Evolutionary conservation across 2,888 invertebrate species (phyloP).

Genomic region (Lepidochrysops patricia): DNA sequence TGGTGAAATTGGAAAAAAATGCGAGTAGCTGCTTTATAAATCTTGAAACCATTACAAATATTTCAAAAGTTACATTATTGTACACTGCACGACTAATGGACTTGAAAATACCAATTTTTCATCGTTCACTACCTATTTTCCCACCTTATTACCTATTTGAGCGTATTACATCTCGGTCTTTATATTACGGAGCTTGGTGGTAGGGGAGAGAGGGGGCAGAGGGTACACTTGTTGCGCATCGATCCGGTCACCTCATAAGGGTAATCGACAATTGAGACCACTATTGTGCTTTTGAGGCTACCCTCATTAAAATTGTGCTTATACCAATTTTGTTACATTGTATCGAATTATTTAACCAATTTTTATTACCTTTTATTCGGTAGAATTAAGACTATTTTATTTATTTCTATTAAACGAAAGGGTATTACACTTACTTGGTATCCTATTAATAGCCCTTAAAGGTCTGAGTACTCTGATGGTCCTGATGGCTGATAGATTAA

Average conservation of each 20-base stretch:
- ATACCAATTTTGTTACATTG: background rate
- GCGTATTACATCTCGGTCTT: background rate
- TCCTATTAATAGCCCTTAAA: slow-evolving; percentile 97
- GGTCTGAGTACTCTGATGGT: slow-evolving; percentile 98
- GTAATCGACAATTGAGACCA: background rate
- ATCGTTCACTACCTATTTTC: background rate
- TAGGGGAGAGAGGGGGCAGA: slow-evolving; percentile 10
- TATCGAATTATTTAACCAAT: background rate
- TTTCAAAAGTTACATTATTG: no score
- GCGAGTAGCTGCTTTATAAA: no score
- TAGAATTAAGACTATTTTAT: no score
- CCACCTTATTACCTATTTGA: background rate
- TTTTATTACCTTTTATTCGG: no score
- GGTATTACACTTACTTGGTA: slow-evolving; percentile 90
- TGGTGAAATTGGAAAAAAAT: background rate
- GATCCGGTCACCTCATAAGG: slow-evolving; percentile 22
- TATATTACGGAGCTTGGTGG: no score
- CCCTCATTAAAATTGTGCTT: background rate
- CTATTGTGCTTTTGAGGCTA: background rate
- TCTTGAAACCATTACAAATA: no score
- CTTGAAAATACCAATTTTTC: background rate
- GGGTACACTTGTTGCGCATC: slow-evolving; percentile 29
- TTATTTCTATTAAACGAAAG: no score
- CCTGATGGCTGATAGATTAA: slow-evolving; percentile 97
- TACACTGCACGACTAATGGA: background rate